Percentiles rank a stretch among this genome's conserved stretches.
These are phyloP conservation scores for Sepioteuthis lessoniana DNA, from an alignment of 2,888 invertebrate species.

Conservation along the genomic window DNA sequence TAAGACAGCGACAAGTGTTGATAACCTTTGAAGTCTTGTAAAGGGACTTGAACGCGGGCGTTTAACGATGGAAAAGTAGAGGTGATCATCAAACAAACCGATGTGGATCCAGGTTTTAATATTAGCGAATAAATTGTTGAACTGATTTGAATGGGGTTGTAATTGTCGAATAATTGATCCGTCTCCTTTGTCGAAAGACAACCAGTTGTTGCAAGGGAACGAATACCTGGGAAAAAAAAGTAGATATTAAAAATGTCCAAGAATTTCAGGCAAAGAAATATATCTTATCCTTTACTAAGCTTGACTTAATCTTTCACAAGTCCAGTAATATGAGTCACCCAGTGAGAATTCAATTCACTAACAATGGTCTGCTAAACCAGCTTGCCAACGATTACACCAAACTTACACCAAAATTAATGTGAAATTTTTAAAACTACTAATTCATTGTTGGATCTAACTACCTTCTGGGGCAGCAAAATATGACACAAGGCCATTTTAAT, in stretches of 20 bases:
- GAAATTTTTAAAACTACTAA: too few relatives aligned
- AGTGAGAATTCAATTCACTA: too few relatives aligned
- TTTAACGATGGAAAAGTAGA: slow-evolving; percentile 59
- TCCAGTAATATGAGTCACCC: too few relatives aligned
- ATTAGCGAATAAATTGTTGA: neutral
- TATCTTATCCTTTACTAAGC: too few relatives aligned
- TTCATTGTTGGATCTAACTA: too few relatives aligned
- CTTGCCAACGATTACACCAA: too few relatives aligned
- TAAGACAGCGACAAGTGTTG: slow-evolving; percentile 56
- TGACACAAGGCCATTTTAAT: neutral
- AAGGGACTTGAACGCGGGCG: slow-evolving; percentile 58
- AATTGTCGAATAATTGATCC: slow-evolving; percentile 55
- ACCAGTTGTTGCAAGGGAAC: slow-evolving; percentile 58
- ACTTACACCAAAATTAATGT: too few relatives aligned
- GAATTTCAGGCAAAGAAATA: neutral
- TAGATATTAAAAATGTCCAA: neutral
- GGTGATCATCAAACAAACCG: slow-evolving; percentile 58
- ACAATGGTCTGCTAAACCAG: too few relatives aligned
- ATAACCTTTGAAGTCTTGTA: slow-evolving; percentile 60
- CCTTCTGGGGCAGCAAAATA: too few relatives aligned
- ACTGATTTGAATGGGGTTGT: slow-evolving; percentile 2
- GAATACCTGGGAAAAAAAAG: slow-evolving; percentile 54
- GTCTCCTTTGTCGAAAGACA: slow-evolving; percentile 56
- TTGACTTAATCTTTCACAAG: too few relatives aligned
- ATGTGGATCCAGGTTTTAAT: slow-evolving; percentile 52